Percentiles rank a stretch among this genome's conserved stretches.
phyloP scores from a whole-genome alignment of 1,140 invertebrate species.

The Triops longicaudatus region DNA sequence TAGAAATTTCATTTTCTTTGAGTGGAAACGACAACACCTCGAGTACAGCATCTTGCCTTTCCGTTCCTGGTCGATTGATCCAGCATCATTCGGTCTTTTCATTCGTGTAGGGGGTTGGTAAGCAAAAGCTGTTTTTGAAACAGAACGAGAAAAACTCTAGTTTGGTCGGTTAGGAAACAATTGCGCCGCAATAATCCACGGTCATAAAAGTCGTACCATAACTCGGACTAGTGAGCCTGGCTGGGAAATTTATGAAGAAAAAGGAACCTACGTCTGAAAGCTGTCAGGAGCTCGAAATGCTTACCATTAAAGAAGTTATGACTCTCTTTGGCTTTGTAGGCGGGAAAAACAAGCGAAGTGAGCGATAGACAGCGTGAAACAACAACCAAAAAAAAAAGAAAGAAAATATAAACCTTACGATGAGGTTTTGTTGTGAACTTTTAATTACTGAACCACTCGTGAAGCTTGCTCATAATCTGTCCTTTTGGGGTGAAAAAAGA shows the following conservation, averaged over 20 bases:
- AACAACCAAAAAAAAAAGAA: neutral
- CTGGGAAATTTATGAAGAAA: slow-evolving; percentile 3
- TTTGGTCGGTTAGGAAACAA: neutral
- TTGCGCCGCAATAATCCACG: neutral
- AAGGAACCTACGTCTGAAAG: neutral
- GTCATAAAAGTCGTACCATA: neutral
- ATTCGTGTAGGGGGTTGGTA: neutral
- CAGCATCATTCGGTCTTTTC: neutral
- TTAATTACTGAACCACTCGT: neutral
- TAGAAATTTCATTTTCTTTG: neutral
- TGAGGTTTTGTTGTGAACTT: neutral
- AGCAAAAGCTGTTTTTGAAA: neutral
- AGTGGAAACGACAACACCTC: neutral
- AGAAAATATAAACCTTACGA: neutral
- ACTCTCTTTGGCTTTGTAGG: neutral
- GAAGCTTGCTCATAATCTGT: neutral
- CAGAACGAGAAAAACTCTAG: too few relatives aligned
- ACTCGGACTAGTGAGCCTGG: neutral
- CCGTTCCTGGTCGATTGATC: neutral
- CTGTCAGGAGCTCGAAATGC: neutral
- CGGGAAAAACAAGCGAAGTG: too few relatives aligned
- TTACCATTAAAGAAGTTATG: slow-evolving; percentile 12
- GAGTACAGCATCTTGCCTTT: neutral
- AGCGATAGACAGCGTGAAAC: too few relatives aligned
- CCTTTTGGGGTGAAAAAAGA: neutral